Evolutionary conservation across 2,113 vertebrate species (phyloP), one percentile per base, ranked within the genome.

Genomic region (Pollachius pollachius): DNA sequence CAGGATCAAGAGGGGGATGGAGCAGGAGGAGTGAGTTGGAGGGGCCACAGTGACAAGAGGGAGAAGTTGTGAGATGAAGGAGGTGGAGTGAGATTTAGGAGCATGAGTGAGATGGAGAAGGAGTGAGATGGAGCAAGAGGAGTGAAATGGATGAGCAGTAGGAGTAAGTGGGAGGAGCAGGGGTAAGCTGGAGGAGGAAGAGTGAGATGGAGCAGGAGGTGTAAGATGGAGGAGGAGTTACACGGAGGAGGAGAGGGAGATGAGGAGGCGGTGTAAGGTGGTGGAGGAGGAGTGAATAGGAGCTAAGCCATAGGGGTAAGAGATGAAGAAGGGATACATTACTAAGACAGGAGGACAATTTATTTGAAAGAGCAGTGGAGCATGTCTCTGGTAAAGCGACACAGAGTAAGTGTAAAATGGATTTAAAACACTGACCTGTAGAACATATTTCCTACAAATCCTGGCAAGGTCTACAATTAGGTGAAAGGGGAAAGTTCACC

Each of bases 381-480:
- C 23, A 62, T 62, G 19, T 66, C 73, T 11, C 34, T 65, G 30
- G n/a, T 64, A 30, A 30, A 62, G 67, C 37, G 61, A 23, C 9
- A 30, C 59, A 73, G 60, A 11, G 67, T 54, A 15, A 19, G 9
- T 65, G 80, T 75, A 73, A 68, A 83, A 81, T 67, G 52, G 7
- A 67, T 56, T 23, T 62, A 67, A 79, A 84, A 23, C 37, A 75
- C 80, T 84, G 77, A 84, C 77, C 5, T 15, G 3, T 15, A n/a
- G 12, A 12, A 19, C 23, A 72, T 69, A 12, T 48, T 65, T 23
- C 3, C 2, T 15, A 70, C 70, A 65, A 52, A 34, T 59, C 54
- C 30, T 19, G 8, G 65, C 64, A 58, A 25, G 16, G 69, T 52
- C 82, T 63, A 78, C 69, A 62, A 16, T 56, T 62, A 60, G 67